Evolutionary conservation across 2,888 invertebrate genomes (phyloP).

Genomic region (Galerucella pusilla): DNA sequence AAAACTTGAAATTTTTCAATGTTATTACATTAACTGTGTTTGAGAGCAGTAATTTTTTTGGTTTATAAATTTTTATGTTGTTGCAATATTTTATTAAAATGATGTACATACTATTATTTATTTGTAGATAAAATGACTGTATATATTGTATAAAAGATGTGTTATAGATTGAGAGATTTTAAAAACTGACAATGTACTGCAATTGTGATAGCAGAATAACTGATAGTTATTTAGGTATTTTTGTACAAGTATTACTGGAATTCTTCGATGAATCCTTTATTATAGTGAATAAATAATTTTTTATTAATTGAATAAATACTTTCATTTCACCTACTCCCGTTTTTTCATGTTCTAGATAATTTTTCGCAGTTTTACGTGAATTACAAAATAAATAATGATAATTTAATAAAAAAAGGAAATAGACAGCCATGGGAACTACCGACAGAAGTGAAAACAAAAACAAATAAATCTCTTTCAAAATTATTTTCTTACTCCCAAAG

Average conservation of each 20-base stretch:
- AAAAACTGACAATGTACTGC: slow-evolving; percentile 57
- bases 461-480: too few species aligned
- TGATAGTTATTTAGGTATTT: slow-evolving; percentile 61
- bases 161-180: slow-evolving; percentile 56
- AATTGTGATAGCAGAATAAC: slow-evolving; percentile 63
- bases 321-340: slow-evolving; percentile 12
- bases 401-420: too few species aligned
- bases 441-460: too few species aligned
- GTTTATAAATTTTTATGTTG: slow-evolving; percentile 34
- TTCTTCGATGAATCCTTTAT: slow-evolving; percentile 36
- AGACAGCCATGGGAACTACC: too few species aligned
- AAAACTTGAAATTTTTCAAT: too few species aligned
- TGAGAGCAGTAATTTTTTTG: slow-evolving; percentile 3
- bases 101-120: slow-evolving; percentile 44
- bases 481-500: too few species aligned
- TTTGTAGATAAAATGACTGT: slow-evolving; percentile 48
- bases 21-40: background rate
- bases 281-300: slow-evolving; percentile 46
- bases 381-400: too few species aligned
- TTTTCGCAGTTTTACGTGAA: too few species aligned
- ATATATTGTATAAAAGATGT: slow-evolving; percentile 50
- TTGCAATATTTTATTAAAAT: slow-evolving; percentile 43
- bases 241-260: slow-evolving; percentile 56
- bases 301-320: slow-evolving; percentile 39
- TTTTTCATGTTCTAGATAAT: too few species aligned